A percentile compares a stretch with the other conserved stretches of the same genome.
phyloP scores from a whole-genome alignment of 1,140 invertebrate species.

The Tetragonula clypearis region DNA sequence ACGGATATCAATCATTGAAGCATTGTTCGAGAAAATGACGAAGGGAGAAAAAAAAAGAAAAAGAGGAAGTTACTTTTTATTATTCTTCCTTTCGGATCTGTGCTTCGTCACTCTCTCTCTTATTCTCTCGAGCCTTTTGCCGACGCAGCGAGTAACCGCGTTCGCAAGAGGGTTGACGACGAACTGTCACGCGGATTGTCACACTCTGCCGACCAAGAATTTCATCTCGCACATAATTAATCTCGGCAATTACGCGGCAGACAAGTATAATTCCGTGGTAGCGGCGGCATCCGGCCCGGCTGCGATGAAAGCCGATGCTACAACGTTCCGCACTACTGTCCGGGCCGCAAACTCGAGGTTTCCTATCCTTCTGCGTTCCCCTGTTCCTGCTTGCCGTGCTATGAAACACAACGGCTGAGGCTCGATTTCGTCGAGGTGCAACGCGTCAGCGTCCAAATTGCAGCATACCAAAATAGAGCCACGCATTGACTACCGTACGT shows the following conservation, averaged over 20 bases:
- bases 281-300: constrained; percentile 53
- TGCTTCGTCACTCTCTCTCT: too few species aligned
- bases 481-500: neutral
- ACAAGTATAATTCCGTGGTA: constrained; percentile 72
- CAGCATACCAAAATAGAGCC: constrained; percentile 46
- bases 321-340: constrained; percentile 57
- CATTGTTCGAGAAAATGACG: too few species aligned
- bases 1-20: too few species aligned
- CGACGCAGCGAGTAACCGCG: neutral
- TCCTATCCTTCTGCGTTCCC: constrained; percentile 48
- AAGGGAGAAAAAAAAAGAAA: neutral
- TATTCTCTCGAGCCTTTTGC: neutral
- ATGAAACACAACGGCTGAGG: constrained; percentile 32
- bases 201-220: constrained; percentile 69
- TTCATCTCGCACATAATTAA: constrained; percentile 80
- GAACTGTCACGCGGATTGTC: constrained; percentile 56
- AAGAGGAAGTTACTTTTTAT: neutral
- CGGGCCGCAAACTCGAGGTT: constrained; percentile 62
- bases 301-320: constrained; percentile 56
- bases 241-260: constrained; percentile 75
- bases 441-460: constrained; percentile 47
- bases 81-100: too few species aligned
- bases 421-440: constrained; percentile 22
- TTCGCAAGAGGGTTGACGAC: constrained; percentile 10
- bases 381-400: constrained; percentile 21